Percentiles rank a stretch among this genome's conserved stretches.
Evolutionary conservation across 2,797 vertebrate species (phyloP).

Genomic region (Gymnoscopelus microlampas): DNA sequence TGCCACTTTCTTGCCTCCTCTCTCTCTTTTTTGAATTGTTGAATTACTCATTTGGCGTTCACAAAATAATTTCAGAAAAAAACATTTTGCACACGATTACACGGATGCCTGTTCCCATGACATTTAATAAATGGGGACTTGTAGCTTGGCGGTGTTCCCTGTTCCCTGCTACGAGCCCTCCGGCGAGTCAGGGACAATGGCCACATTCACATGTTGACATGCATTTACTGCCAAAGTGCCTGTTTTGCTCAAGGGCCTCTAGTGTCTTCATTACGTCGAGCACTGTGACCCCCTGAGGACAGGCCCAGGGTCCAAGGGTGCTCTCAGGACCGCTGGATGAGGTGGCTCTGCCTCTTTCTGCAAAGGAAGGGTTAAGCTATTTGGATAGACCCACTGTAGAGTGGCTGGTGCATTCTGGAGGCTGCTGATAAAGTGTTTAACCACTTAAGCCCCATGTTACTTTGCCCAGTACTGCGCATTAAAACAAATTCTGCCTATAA

Average conservation of each 20-base stretch:
- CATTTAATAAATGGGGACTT: conserved; percentile 60
- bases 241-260: conserved; percentile 78
- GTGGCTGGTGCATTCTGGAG: conserved; percentile 60
- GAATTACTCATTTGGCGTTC: conserved; percentile 50
- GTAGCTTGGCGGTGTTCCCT: conserved; percentile 63
- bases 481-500: too few relatives aligned
- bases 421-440: conserved; percentile 67
- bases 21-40: conserved; percentile 33
- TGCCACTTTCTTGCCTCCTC: conserved; percentile 13
- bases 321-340: conserved; percentile 36
- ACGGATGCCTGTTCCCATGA: conserved; percentile 69
- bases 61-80: conserved; percentile 53
- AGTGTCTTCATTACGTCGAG: conserved; percentile 62
- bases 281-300: conserved; percentile 63
- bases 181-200: conserved; percentile 75
- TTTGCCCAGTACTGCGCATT: too few relatives aligned
- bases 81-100: conserved; percentile 79
- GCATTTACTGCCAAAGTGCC: conserved; percentile 81
- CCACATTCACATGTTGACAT: conserved; percentile 82
- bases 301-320: conserved; percentile 51
- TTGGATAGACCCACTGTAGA: conserved; percentile 61
- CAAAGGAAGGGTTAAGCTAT: conserved; percentile 70
- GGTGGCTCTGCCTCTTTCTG: conserved; percentile 59
- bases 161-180: conserved; percentile 50
- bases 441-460: too few relatives aligned